phyloP scores from a whole-genome alignment of 2,797 vertebrate species.

The Gobio occitaniae region DNA sequence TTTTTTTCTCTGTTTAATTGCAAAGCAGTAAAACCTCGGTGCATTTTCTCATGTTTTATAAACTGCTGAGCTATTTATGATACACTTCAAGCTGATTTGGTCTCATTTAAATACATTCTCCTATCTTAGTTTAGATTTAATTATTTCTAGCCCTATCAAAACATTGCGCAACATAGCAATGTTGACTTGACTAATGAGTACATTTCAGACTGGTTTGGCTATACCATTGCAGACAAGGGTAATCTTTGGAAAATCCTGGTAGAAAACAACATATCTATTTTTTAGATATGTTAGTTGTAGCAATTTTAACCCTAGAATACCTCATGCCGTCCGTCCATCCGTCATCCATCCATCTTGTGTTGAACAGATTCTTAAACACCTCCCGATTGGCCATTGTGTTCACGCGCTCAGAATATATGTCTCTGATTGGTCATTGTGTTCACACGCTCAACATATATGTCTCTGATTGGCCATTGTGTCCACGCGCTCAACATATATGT shows the following conservation, averaged over 20 bases:
- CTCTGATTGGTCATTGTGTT: too few species aligned
- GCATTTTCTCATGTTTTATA: slow-evolving; percentile 7
- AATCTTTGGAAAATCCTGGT: neutral
- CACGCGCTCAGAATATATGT: too few species aligned
- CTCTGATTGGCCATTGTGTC: too few species aligned
- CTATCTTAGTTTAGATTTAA: neutral
- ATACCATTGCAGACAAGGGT: neutral
- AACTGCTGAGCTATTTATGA: neutral
- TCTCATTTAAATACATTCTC: neutral
- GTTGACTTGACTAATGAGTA: neutral
- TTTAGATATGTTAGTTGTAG: neutral
- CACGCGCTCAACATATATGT: too few species aligned
- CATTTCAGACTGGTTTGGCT: neutral
- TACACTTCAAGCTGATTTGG: neutral
- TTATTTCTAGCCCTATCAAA: neutral
- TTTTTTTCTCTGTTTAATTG: neutral
- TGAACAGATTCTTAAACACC: too few species aligned
- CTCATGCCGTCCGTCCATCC: neutral
- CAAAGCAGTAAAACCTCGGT: neutral
- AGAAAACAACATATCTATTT: neutral
- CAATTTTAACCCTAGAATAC: neutral
- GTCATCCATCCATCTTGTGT: too few species aligned
- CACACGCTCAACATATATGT: too few species aligned
- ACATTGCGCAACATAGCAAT: neutral
- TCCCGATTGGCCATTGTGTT: too few species aligned